phyloP scores from a whole-genome alignment of 2,888 invertebrate species.

The Ectemnius lituratus region DNA sequence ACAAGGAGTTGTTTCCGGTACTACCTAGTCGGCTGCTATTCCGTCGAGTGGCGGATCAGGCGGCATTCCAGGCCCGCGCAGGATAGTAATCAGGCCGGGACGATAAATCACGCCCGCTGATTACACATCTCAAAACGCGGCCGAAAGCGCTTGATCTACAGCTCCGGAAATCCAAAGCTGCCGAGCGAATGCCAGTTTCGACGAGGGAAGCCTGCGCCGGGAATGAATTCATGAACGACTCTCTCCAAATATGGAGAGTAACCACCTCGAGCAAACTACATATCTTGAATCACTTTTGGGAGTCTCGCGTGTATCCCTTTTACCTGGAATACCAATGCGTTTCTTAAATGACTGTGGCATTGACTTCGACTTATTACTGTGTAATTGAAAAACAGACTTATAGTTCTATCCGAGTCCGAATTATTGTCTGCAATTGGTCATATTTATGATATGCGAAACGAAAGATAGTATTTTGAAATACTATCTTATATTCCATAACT shows the following conservation, averaged over 20 bases:
- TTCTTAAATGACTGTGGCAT: too few species aligned
- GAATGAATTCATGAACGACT: not conserved
- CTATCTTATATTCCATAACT: too few species aligned
- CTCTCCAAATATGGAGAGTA: not conserved
- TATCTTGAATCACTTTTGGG: not conserved
- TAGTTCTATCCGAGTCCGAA: too few species aligned
- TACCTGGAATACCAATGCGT: too few species aligned
- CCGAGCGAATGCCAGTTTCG: not conserved
- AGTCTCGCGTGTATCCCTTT: too few species aligned
- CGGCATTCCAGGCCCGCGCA: conserved; percentile 40
- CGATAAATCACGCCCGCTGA: conserved; percentile 73
- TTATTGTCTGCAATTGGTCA: too few species aligned
- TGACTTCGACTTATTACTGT: too few species aligned
- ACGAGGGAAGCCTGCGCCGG: not conserved
- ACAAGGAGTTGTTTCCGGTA: conserved; percentile 53
- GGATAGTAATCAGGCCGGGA: conserved; percentile 70
- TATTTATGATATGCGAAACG: too few species aligned
- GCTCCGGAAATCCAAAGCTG: conserved; percentile 66
- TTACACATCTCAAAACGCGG: conserved; percentile 75
- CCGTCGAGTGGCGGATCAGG: conserved; percentile 30
- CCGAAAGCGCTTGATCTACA: conserved; percentile 72
- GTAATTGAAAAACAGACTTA: too few species aligned
- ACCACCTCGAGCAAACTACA: not conserved
- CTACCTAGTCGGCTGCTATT: conserved; percentile 23
- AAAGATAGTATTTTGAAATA: too few species aligned